A percentile compares a stretch with the other conserved stretches of the same genome.
These are phyloP conservation scores for Myopa tessellatipennis DNA, from an alignment of 2,888 invertebrate genomes.

Conservation along the genomic window DNA sequence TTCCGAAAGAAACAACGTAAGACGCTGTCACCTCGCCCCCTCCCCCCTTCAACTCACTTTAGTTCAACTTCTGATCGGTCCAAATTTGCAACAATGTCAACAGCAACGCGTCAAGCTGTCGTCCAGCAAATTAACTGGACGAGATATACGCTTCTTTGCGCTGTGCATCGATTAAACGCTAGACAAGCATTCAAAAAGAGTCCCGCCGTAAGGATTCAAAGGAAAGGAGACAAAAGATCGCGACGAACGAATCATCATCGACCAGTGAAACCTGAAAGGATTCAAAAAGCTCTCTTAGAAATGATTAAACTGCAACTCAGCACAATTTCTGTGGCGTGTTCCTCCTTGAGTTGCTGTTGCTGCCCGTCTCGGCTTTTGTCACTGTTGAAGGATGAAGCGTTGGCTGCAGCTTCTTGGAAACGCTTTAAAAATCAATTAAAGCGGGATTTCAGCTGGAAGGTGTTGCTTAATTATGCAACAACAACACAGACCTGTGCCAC, in stretches of 20 bases:
- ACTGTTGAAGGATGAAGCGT: neutral
- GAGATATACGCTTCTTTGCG: neutral
- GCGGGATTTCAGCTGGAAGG: neutral
- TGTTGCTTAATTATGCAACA: conserved; percentile 32
- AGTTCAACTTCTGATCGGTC: too few relatives aligned
- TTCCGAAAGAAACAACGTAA: too few relatives aligned
- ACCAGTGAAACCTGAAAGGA: neutral
- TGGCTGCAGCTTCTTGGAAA: too few relatives aligned
- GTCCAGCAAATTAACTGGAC: neutral
- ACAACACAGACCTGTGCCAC: conserved; percentile 18
- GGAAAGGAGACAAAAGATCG: neutral
- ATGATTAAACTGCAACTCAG: neutral
- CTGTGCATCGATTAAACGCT: neutral
- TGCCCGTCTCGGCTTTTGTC: neutral
- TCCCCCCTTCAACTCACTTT: too few relatives aligned
- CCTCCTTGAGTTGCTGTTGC: neutral
- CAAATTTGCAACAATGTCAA: too few relatives aligned
- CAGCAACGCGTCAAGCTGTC: too few relatives aligned
- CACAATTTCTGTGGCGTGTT: neutral
- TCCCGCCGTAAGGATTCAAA: neutral
- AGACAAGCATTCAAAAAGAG: conserved; percentile 1
- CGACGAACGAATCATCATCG: neutral
- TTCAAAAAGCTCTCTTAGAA: neutral
- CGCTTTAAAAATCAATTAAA: conserved; percentile 16
- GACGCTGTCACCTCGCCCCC: too few relatives aligned